phyloP scores from a whole-genome alignment of 2,888 invertebrate genomes.

The Sinohyriopsis cumingii region DNA sequence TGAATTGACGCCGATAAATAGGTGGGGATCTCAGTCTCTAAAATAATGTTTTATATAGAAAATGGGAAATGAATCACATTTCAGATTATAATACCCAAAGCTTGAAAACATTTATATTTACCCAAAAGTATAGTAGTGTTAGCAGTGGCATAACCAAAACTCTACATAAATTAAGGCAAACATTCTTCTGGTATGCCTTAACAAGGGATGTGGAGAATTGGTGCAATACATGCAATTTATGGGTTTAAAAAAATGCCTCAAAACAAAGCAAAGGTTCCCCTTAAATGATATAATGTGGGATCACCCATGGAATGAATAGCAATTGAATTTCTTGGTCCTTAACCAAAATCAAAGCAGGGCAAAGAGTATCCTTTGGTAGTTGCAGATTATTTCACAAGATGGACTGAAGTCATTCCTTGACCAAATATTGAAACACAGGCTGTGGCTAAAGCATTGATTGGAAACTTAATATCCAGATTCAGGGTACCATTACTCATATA shows the following conservation, averaged over 20 bases:
- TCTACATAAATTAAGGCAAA: background rate
- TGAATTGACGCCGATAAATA: constrained; percentile 1
- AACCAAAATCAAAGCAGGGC: background rate
- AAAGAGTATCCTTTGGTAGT: constrained; percentile 18
- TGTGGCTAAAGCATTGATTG: constrained; percentile 8
- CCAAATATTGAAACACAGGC: constrained; percentile 5
- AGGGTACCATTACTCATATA: constrained; percentile 10
- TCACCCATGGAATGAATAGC: constrained; percentile 6
- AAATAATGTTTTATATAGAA: constrained; percentile 2
- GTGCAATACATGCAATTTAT: too few relatives aligned
- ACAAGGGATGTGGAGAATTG: too few relatives aligned
- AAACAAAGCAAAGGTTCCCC: background rate
- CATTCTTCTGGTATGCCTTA: background rate
- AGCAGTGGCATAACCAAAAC: constrained; percentile 4
- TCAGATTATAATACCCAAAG: background rate
- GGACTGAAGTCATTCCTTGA: constrained; percentile 9
- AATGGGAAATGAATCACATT: constrained; percentile 3
- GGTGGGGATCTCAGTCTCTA: background rate
- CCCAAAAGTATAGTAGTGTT: constrained; percentile 3
- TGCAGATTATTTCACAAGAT: constrained; percentile 19
- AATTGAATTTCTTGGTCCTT: constrained; percentile 14
- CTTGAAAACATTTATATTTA: background rate
- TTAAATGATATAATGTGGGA: background rate
- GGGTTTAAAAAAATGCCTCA: too few relatives aligned
- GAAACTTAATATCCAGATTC: constrained; percentile 4